Base-by-base conservation (phyloP, 2,888 invertebrate species). In the Apodemia zela region DNA sequence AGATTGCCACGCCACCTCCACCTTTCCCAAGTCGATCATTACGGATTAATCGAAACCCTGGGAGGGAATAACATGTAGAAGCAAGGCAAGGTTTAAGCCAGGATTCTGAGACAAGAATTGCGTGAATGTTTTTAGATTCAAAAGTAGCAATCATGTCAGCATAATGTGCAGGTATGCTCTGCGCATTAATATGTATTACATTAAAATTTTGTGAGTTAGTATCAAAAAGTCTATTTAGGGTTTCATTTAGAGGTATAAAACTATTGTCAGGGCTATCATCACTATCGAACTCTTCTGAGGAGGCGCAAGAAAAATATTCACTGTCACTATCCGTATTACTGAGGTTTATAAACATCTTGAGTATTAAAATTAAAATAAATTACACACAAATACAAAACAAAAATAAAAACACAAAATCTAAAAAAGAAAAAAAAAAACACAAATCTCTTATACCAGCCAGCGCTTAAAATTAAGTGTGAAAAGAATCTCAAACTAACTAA, bases 251-350 rank as follows among this genome's bases (percentile, higher is more conserved):
- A 47, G n/a, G 17, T n/a, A 11, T 29, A 8, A 47, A 47, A 47
- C 17, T 47, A 17, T n/a, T 47, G n/a, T 47, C 17, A 17, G 3
- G 3, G n/a, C 47, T 47, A 47, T 47, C 47, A 47, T 47, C 17
- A 42, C 42, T 42, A n/a, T 29, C 29, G 1, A 17, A 17, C 47
- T 47, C 47, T 7, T 17, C 8, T 1, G 47, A 47, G 17, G 47
- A 47, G 17, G n/a, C 47, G 15, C n/a, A 47, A 47, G 47, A 47
- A 47, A 47, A 47, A 47, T 47, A 47, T 47, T 47, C n/a, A 47
- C 47, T 47, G 8, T n/a, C n/a, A 47, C 47, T 6, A 29, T 29
- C 6, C 1, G 0, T 29, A 29, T 29, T 29, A 29, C 29, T 29
- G 29, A 29, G 5, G 6, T 29, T 29, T 29, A 1, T 29, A 29